Evolutionary conservation across 2,797 vertebrate genomes (phyloP).

Genomic region (Masticophis lateralis): DNA sequence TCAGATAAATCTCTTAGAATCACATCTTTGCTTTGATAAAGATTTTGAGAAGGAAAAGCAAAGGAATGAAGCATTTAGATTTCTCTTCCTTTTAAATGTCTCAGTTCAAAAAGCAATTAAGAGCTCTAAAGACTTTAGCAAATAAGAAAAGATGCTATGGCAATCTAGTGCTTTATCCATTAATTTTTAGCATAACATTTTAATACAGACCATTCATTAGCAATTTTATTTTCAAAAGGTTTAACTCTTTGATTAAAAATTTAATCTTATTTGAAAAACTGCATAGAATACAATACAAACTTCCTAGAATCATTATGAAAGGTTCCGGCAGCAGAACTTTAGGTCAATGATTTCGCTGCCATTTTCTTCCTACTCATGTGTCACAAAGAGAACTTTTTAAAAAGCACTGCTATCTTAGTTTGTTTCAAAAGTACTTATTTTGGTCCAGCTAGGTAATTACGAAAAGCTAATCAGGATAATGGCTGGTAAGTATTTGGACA

Average conservation of each 20-base stretch:
- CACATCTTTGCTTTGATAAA: neutral
- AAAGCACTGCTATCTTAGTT: slow-evolving; percentile 1
- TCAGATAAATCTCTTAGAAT: neutral
- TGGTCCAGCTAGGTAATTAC: neutral
- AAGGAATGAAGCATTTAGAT: neutral
- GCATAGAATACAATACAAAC: slow-evolving; percentile 6
- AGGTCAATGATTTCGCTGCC: neutral
- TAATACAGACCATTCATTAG: neutral
- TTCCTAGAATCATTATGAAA: neutral
- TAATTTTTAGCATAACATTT: neutral
- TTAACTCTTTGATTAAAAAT: neutral
- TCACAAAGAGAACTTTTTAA: neutral
- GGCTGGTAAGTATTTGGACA: neutral
- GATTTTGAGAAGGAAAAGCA: neutral
- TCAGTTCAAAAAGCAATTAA: neutral
- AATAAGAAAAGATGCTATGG: neutral
- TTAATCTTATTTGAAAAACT: neutral
- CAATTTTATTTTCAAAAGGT: slow-evolving; percentile 22
- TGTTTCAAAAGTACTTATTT: slow-evolving; percentile 8
- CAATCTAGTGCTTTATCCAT: neutral
- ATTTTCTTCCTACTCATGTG: neutral
- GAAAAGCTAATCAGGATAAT: neutral
- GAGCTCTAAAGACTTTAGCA: neutral
- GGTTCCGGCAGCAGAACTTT: slow-evolving; percentile 10
- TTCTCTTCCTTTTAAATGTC: neutral